Percentiles rank a stretch among this genome's conserved stretches.
Evolutionary conservation across 2,113 vertebrate species (phyloP).

Genomic region (Polypterus senegalus): DNA sequence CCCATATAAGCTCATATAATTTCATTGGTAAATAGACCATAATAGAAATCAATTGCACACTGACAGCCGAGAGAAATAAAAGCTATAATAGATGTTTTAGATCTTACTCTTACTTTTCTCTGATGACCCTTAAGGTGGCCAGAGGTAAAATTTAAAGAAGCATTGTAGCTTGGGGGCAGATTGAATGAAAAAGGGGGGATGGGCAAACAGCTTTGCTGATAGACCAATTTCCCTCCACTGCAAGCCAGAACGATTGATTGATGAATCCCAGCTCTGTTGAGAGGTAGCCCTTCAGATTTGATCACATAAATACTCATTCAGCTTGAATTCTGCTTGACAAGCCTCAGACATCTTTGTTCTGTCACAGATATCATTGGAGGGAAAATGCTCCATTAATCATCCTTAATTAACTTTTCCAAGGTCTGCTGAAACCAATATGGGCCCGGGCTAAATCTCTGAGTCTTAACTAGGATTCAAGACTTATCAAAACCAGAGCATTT

Average conservation of each 20-base stretch:
- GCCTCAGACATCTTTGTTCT: conserved; percentile 97
- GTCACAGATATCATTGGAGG: conserved; percentile 96
- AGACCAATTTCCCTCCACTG: conserved; percentile 98
- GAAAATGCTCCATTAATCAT: conserved; percentile 98
- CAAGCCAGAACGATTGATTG: conserved; percentile 85
- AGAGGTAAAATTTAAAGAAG: conserved; percentile 93
- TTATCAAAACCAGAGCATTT: conserved; percentile 64
- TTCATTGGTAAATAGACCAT: conserved; percentile 66
- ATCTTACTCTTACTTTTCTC: conserved; percentile 65
- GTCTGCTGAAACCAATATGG: conserved; percentile 77
- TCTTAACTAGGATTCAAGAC: conserved; percentile 67
- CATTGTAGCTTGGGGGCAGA: conserved; percentile 94
- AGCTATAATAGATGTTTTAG: conserved; percentile 77
- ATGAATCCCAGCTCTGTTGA: conserved; percentile 94
- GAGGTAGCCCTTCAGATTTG: conserved; percentile 96
- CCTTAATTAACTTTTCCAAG: conserved; percentile 96
- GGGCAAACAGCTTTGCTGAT: conserved; percentile 68
- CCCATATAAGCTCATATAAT: conserved; percentile 38
- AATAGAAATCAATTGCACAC: conserved; percentile 82
- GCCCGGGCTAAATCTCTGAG: conserved; percentile 62
- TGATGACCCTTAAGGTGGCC: conserved; percentile 83
- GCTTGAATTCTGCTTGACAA: conserved; percentile 97
- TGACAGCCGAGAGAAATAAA: conserved; percentile 78
- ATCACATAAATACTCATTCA: conserved; percentile 99
- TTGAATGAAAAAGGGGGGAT: conserved; percentile 81